A percentile compares a stretch with the other conserved stretches of the same genome.
Conservation (phyloP, 23 tunicate genomes). For the Ciona savignyi region DNA sequence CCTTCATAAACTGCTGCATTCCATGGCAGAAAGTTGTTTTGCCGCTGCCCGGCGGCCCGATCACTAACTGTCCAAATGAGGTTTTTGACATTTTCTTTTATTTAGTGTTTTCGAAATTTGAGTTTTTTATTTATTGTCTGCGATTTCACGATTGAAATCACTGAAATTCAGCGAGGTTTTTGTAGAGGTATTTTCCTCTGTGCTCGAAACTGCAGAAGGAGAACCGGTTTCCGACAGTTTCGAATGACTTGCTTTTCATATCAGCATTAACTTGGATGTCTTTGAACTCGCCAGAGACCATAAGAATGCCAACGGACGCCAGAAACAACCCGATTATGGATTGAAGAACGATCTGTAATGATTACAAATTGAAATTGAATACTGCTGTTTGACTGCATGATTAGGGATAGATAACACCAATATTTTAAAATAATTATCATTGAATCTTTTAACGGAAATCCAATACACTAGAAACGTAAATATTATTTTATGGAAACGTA, state of each 20-base stretch:
- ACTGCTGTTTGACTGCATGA: neutral
- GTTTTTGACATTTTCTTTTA: conserved; percentile 6
- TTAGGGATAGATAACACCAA: neutral
- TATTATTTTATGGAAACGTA: neutral
- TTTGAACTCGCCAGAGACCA: conserved; percentile 82
- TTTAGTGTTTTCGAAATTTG: neutral
- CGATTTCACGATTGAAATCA: neutral
- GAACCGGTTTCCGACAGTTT: conserved; percentile 63
- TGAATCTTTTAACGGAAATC: neutral
- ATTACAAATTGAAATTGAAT: neutral
- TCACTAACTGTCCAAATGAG: conserved; percentile 83
- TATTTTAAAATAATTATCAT: neutral
- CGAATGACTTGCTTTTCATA: conserved; percentile 67
- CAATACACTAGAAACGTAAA: neutral
- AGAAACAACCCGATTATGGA: conserved; percentile 52
- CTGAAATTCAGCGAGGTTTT: neutral
- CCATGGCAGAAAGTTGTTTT: conserved; percentile 92
- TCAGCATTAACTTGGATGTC: conserved; percentile 87
- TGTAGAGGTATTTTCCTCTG: conserved; percentile 69
- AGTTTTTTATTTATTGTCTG: too few species aligned
- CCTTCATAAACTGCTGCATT: conserved; percentile 82
- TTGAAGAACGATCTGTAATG: conserved; percentile 64
- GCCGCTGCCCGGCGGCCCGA: conserved; percentile 99
- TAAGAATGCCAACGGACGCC: conserved; percentile 61
- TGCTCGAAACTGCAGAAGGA: conserved; percentile 79